Evolutionary conservation across 2,113 vertebrate genomes (phyloP), one percentile per base, ranked within the genome.

Genomic region (Anas platyrhynchos): DNA sequence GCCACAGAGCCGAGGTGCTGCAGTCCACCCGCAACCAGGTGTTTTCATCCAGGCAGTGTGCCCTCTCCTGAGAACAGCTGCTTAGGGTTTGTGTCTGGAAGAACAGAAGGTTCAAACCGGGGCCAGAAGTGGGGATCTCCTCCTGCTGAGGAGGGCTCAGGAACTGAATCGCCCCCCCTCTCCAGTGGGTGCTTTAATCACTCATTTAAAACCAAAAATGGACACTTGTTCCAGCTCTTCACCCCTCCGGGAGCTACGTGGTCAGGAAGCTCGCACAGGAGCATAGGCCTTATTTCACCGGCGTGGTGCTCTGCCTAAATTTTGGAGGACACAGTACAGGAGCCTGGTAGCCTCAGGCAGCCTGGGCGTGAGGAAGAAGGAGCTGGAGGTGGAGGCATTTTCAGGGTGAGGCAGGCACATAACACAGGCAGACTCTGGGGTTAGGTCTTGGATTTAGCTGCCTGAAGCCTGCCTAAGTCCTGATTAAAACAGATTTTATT

Each of bases 291-390:
- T 18, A 3, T 29, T 62, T 36, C n/a, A 18, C 32, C 14, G 61
- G 34, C 11, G 2, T 3, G 0, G 58, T 91, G 76, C 94, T 73
- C n/a, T 66, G 29, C 32, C 65, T 74, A 72, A 66, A 7, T 0
- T 0, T 1, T 61, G 59, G 52, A 62, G 50, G 43, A 54, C 11
- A 0, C 2, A 2, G 68, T 29, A 44, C 26, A 54, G 55, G 43
- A 80, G 76, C 74, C 2, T 7, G 62, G 31, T 27, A 3, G 8
- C 41, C 46, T 46, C 15, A 29, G 74, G 80, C 66, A 83, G 67
- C 46, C 4, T 7, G 23, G 22, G 1, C 23, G 17, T 21, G 61
- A 78, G 46, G 59, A 62, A 63, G 52, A 81, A 13, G 23, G 55
- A 54, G 36, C 7, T 3, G 61, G 78, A 34, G 10, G 23, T 67